Evolutionary conservation across 1,140 invertebrate genomes (phyloP), one percentile per base, ranked within the genome.

Genomic region (Danaus melanippus): DNA sequence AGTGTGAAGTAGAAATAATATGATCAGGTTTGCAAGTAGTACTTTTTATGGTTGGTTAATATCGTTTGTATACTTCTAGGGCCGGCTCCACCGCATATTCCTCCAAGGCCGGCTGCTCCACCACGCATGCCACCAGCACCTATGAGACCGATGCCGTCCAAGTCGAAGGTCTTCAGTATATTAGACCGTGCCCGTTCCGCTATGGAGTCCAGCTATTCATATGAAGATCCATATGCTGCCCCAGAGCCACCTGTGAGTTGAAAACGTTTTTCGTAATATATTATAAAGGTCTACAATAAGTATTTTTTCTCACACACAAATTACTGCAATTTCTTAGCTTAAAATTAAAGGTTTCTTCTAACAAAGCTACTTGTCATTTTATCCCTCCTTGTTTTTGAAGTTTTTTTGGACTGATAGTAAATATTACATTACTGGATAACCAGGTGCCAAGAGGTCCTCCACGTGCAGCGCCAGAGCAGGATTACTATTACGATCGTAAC

Each of bases 111-210:
- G 58, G 42, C 62, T 57, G 46, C 46, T 32, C 51, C 58, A 43
- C 66, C 44, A 51, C 54, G 57, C 50, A 58, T 71, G 64, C 9
- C 76, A 68, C 53, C 75, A 55, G 57, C 65, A 45, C 81, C 76
- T 10, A 79, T 81, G 53, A 77, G 78, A 42, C 81, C 87, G 12
- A 80, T 87, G 54, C 87, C 89, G 46, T 88, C 90, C n/a, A 94
- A 94, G 81, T 91, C 91, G 47, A 95, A 95, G 81, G 93, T 95
- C 1, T 90, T 94, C 80, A 94, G 93, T 44, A 95, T 95, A 63
- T 86, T 95, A 58, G 94, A 95, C 82, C 89, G 93, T 52, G 94
- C 94, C 0, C 87, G 93, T 53, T 89, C 90, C 32, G 93, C 93
- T 10, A 94, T 95, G 92, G 93, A 95, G 75, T 90, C 93, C 53